Conservation (phyloP, 2,888 invertebrate species). For the Euphydryas editha region DNA sequence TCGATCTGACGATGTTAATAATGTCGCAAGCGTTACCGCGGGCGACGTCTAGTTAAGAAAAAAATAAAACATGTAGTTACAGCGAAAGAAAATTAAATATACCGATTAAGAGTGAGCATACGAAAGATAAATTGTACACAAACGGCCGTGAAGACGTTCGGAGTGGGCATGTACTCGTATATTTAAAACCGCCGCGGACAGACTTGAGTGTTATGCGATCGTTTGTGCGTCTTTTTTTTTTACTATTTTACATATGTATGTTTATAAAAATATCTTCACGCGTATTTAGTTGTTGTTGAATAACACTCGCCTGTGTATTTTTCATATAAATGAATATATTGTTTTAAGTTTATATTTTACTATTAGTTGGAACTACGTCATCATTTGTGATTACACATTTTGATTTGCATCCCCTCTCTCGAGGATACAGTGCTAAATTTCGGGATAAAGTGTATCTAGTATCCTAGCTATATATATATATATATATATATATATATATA, state of each 20-base stretch:
- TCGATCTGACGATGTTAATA: too few species aligned
- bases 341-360: too few species aligned
- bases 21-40: too few species aligned
- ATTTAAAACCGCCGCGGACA: conserved; percentile 14
- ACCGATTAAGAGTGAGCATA: neutral
- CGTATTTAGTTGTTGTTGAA: neutral
- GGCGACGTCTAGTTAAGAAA: neutral
- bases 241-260: neutral
- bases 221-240: conserved; percentile 8
- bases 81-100: neutral
- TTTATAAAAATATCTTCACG: neutral
- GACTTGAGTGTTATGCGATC: conserved; percentile 20
- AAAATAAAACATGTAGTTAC: neutral
- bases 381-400: too few species aligned
- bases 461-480: too few species aligned
- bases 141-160: conserved; percentile 26
- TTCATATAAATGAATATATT: neutral
- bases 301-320: neutral
- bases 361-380: too few species aligned
- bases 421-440: too few species aligned
- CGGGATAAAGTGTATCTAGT: too few species aligned
- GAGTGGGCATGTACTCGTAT: conserved; percentile 8
- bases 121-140: conserved; percentile 12
- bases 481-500: too few species aligned
- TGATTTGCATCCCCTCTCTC: too few species aligned